phyloP scores from a whole-genome alignment of 1,140 invertebrate species.

The Nymphalis io region DNA sequence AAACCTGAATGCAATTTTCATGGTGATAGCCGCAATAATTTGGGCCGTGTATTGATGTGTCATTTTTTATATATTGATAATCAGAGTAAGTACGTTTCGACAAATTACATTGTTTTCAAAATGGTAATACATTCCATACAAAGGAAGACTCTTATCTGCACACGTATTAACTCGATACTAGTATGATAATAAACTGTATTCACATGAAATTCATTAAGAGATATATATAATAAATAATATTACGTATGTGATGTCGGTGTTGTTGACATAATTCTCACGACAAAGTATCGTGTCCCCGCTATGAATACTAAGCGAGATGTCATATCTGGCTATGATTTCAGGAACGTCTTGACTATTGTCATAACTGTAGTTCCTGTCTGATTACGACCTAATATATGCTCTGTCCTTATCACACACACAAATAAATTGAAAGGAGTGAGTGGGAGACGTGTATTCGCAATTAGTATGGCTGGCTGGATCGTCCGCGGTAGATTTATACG shows the following conservation, averaged over 20 bases:
- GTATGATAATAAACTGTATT: too few relatives aligned
- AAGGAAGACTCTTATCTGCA: too few relatives aligned
- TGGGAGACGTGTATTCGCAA: slow-evolving; percentile 42
- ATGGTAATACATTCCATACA: too few relatives aligned
- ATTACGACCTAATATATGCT: slow-evolving; percentile 9
- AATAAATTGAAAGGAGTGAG: slow-evolving; percentile 22
- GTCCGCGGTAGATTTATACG: slow-evolving; percentile 66
- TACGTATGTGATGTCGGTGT: not conserved
- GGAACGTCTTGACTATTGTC: slow-evolving; percentile 25
- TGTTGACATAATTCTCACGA: slow-evolving; percentile 1
- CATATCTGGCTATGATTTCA: slow-evolving; percentile 22
- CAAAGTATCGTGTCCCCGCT: not conserved
- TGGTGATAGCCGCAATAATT: too few relatives aligned
- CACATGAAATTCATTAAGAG: too few relatives aligned
- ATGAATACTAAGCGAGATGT: slow-evolving; percentile 24
- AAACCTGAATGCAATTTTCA: too few relatives aligned
- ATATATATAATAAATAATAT: not conserved
- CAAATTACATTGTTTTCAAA: too few relatives aligned
- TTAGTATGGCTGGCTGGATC: slow-evolving; percentile 52
- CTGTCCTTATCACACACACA: slow-evolving; percentile 1
- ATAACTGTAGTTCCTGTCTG: slow-evolving; percentile 31
- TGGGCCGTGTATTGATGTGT: too few relatives aligned
- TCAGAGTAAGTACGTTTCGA: too few relatives aligned
- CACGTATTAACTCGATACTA: too few relatives aligned
- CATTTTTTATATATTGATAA: too few relatives aligned